phyloP scores from a whole-genome alignment of 2,113 vertebrate species.

The Oryzias curvinotus region DNA sequence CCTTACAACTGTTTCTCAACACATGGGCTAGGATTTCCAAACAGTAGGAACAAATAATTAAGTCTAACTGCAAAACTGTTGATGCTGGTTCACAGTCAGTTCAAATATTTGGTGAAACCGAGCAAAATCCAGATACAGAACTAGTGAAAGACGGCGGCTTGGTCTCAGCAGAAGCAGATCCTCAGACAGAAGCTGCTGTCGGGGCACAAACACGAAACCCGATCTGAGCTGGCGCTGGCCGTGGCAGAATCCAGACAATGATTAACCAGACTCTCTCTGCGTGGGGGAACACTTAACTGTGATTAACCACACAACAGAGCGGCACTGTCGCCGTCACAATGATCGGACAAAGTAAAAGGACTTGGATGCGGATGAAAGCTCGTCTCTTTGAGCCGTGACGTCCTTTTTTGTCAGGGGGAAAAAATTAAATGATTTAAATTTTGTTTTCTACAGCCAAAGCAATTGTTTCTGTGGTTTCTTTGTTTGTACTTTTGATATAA shows the following conservation, averaged over 20 bases:
- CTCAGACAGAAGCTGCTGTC: not conserved
- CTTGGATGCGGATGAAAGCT: not conserved
- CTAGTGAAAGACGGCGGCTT: no score
- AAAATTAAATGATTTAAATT: no score
- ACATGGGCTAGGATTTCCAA: not conserved
- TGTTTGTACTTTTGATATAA: not conserved
- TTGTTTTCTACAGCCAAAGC: not conserved
- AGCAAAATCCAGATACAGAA: not conserved
- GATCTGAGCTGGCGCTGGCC: not conserved
- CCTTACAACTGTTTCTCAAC: not conserved
- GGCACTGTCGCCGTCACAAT: slow-evolving; percentile 1
- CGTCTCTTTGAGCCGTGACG: not conserved
- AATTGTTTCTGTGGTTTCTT: not conserved
- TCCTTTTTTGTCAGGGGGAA: not conserved
- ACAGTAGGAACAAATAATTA: no score
- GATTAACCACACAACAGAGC: slow-evolving; percentile 13
- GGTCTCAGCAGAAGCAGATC: no score
- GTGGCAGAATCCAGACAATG: slow-evolving; percentile 40
- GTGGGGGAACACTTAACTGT: slow-evolving; percentile 46
- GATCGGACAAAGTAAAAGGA: slow-evolving; percentile 9
- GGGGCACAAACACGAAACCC: not conserved
- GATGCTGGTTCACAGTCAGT: no score
- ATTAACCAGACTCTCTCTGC: slow-evolving; percentile 52
- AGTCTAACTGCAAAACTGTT: no score
- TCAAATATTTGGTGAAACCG: no score